A percentile compares a stretch with the other conserved stretches of the same genome.
These are phyloP conservation scores for Deroptyus accipitrinus DNA, from an alignment of 2,113 vertebrate genomes.

Conservation along the genomic window DNA sequence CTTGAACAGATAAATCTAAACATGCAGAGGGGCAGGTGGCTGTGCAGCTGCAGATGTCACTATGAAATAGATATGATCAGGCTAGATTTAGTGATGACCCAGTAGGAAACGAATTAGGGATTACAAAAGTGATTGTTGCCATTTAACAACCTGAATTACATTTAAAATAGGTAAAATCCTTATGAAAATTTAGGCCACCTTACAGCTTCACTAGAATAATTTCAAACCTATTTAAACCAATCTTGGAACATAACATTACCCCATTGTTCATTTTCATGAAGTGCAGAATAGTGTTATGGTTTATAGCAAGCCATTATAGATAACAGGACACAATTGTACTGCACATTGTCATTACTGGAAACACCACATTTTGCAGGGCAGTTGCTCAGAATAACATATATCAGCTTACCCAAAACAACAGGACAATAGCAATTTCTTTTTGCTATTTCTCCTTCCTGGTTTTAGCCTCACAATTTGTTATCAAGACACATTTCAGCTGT, in stretches of 20 bases:
- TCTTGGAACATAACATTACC: background rate
- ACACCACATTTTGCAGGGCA: background rate
- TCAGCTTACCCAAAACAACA: background rate
- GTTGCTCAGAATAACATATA: background rate
- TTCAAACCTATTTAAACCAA: conserved; percentile 29
- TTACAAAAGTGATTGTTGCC: conserved; percentile 6
- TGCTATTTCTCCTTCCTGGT: background rate
- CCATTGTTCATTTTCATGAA: background rate
- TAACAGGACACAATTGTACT: background rate
- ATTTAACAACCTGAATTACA: conserved; percentile 14
- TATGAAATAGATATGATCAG: conserved; percentile 12
- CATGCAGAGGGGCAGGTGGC: background rate
- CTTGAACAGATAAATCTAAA: conserved; percentile 7
- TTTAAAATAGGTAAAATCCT: conserved; percentile 37
- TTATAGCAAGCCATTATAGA: conserved; percentile 26
- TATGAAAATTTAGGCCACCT: conserved; percentile 42
- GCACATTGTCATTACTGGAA: background rate
- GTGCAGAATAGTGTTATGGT: background rate
- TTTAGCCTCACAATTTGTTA: background rate
- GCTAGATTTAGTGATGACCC: background rate
- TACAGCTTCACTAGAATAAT: conserved; percentile 2
- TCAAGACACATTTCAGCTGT: background rate
- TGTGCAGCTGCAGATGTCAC: conserved; percentile 38
- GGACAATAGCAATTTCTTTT: background rate
- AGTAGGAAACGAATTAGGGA: conserved; percentile 8